Evolutionary conservation across 2,113 vertebrate genomes (phyloP).

Genomic region (Struthio camelus): DNA sequence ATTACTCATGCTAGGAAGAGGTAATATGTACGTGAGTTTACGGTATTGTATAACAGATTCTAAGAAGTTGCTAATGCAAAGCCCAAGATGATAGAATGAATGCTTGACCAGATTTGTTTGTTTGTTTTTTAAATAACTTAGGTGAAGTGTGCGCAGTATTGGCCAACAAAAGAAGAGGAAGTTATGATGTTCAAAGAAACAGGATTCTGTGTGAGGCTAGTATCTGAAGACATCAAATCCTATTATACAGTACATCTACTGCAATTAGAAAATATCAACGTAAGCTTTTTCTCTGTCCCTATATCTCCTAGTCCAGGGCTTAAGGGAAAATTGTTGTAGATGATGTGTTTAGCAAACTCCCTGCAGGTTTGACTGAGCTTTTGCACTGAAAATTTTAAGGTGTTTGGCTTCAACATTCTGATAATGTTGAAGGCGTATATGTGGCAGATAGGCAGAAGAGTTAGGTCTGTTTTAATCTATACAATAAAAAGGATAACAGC

Average conservation of each 20-base stretch:
- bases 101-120: background rate
- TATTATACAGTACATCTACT: constrained; percentile 92
- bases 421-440: background rate
- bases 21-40: background rate
- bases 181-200: constrained; percentile 92
- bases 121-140: constrained; percentile 31
- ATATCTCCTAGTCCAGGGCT: background rate
- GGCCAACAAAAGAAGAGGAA: constrained; percentile 87
- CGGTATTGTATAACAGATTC: background rate
- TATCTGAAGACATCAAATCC: constrained; percentile 92
- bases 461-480: background rate
- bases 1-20: background rate
- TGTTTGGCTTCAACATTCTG: background rate
- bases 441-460: background rate
- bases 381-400: background rate
- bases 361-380: background rate
- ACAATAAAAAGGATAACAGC: background rate
- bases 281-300: constrained; percentile 75
- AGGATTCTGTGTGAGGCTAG: constrained; percentile 87
- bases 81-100: background rate
- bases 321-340: background rate
- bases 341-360: background rate
- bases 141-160: constrained; percentile 99
- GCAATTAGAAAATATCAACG: constrained; percentile 88
- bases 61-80: background rate